phyloP scores from a whole-genome alignment of 2,113 vertebrate species.

The Aldabrachelys gigantea region DNA sequence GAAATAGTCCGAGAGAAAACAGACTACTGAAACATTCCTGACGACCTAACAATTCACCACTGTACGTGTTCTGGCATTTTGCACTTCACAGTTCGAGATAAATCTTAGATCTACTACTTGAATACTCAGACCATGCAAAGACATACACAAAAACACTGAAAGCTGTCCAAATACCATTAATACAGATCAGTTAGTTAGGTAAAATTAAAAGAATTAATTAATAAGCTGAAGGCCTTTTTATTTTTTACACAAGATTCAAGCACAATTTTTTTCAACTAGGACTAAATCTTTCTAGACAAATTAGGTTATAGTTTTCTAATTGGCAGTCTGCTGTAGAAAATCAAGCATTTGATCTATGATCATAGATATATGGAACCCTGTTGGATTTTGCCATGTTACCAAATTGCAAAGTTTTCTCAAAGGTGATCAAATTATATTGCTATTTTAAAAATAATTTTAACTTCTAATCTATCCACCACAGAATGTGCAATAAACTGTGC shows the following conservation, averaged over 20 bases:
- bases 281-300: background rate
- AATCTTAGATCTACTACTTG: background rate
- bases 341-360: background rate
- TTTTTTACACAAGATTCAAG: background rate
- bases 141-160: accelerated
- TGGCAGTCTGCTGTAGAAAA: background rate
- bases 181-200: background rate
- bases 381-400: background rate
- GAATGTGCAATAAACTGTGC: background rate
- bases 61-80: background rate
- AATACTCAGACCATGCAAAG: background rate
- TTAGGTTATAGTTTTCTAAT: background rate
- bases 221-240: background rate
- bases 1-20: background rate
- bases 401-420: background rate
- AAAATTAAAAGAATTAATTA: background rate
- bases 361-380: background rate
- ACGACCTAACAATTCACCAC: background rate
- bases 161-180: background rate
- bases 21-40: background rate
- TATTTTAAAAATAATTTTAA: background rate
- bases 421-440: background rate
- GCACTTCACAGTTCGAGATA: accelerated
- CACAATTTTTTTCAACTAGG: background rate
- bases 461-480: background rate